These are phyloP conservation scores for Meta bourneti DNA, from an alignment of 2,888 invertebrate genomes.

Conservation along the genomic window DNA sequence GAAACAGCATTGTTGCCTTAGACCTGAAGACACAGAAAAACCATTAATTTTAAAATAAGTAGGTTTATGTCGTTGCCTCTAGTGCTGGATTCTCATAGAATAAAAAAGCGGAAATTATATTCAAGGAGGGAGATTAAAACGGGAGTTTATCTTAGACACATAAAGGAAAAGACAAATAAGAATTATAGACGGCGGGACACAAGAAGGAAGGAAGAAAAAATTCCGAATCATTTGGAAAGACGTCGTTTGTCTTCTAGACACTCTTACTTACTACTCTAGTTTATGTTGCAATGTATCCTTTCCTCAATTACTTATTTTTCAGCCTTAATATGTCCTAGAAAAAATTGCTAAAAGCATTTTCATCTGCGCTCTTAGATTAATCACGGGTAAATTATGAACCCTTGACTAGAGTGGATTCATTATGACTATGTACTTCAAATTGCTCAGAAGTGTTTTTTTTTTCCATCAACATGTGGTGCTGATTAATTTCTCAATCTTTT, in stretches of 20 bases:
- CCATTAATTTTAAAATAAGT: not conserved
- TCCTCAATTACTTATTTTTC: not conserved
- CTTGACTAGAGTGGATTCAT: no score
- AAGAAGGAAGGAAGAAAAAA: not conserved
- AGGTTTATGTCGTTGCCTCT: not conserved
- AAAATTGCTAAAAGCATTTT: no score
- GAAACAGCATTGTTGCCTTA: no score
- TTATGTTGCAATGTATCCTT: not conserved
- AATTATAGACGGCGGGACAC: not conserved
- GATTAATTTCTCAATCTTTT: no score
- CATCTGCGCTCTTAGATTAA: no score
- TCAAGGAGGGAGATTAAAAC: not conserved
- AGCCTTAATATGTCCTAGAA: not conserved
- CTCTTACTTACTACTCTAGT: not conserved
- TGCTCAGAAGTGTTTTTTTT: no score
- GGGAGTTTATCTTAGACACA: not conserved
- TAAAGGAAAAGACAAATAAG: not conserved
- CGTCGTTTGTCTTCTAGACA: not conserved
- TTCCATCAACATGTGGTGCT: no score
- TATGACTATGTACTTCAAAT: no score
- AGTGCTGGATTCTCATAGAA: not conserved
- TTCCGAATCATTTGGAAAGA: not conserved
- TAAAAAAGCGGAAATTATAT: not conserved
- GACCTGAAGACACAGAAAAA: not conserved
- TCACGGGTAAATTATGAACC: no score